Conservation (phyloP, 1,140 invertebrate genomes). For the Argopecten irradians region DNA sequence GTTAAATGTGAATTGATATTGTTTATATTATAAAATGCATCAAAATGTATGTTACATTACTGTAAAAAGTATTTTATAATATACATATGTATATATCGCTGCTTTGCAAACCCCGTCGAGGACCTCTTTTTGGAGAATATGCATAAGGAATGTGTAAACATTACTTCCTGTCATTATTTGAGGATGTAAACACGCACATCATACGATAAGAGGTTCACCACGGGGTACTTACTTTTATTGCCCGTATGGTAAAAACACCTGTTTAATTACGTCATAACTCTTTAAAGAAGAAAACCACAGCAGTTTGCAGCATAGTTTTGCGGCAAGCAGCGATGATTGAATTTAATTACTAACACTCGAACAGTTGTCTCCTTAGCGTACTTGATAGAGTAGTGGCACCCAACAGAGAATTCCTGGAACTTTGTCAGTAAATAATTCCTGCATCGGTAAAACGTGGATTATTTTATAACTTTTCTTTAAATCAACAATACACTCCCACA, state of each 20-base stretch:
- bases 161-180: not conserved
- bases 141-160: not conserved
- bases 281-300: not conserved
- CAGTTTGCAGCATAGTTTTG: not conserved
- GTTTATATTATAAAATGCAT: not conserved
- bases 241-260: not conserved
- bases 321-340: not conserved
- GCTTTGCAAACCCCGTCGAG: not conserved
- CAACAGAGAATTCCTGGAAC: not conserved
- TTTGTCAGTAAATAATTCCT: too few relatives aligned
- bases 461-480: too few relatives aligned
- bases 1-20: too few relatives aligned
- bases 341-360: not conserved
- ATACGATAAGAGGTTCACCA: not conserved
- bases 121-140: not conserved
- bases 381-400: not conserved
- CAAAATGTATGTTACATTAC: not conserved
- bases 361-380: not conserved
- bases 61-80: too few relatives aligned
- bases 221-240: not conserved
- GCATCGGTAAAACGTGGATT: too few relatives aligned
- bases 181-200: not conserved
- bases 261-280: constrained; percentile 13
- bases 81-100: too few relatives aligned
- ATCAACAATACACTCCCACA: too few relatives aligned